Conservation (phyloP, 2,888 invertebrate species). For the Erebia epiphron region DNA sequence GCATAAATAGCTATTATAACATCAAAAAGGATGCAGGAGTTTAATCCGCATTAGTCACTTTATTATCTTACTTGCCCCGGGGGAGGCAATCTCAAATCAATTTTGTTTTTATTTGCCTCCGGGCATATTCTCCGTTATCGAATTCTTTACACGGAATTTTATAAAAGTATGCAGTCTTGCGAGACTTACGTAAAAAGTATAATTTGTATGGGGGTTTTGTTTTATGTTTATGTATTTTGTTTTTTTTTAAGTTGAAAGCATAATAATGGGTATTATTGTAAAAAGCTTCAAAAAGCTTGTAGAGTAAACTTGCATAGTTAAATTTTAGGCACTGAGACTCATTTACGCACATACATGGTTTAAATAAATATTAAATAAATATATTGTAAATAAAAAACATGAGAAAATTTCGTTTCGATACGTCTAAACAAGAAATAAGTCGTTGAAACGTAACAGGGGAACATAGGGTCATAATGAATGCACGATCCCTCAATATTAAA, state of each 20-base stretch:
- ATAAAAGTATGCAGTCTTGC: slow-evolving; percentile 20
- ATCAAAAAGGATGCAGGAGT: slow-evolving; percentile 23
- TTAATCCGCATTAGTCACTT: slow-evolving; percentile 33
- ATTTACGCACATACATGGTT: no score
- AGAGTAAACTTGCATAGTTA: no score
- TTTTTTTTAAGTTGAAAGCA: no score
- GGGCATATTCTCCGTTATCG: slow-evolving; percentile 70
- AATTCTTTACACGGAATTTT: slow-evolving; percentile 54
- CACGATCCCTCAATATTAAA: slow-evolving; percentile 51
- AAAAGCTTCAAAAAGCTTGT: no score
- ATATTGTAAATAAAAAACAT: no score
- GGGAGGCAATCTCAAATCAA: slow-evolving; percentile 55
- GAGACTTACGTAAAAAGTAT: slow-evolving; percentile 27
- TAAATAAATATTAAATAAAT: no score
- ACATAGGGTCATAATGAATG: slow-evolving; percentile 35
- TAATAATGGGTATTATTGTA: no score
- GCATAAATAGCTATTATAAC: no score
- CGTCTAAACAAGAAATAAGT: no score
- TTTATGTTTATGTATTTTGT: neutral
- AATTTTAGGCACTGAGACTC: no score
- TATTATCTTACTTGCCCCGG: slow-evolving; percentile 43
- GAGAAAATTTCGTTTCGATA: no score
- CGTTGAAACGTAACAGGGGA: neutral
- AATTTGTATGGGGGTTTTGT: neutral
- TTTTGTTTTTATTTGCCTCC: slow-evolving; percentile 65